A percentile compares a stretch with the other conserved stretches of the same genome.
Conservation (phyloP, 2,888 invertebrate species). For the Catotricha subobsoleta region DNA sequence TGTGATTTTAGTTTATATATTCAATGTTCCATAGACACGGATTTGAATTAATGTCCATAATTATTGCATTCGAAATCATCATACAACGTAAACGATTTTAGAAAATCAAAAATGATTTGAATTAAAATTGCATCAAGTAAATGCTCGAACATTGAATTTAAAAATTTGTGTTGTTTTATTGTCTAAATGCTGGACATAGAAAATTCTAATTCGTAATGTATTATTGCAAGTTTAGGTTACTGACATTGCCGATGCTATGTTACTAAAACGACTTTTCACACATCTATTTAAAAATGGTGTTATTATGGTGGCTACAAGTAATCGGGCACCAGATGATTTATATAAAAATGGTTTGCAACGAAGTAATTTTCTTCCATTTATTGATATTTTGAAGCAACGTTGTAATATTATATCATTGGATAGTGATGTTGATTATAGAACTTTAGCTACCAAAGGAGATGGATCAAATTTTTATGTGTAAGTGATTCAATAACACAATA, state of each 20-base stretch:
- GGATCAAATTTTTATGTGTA: conserved; percentile 69
- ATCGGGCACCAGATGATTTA: conserved; percentile 87
- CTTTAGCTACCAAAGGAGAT: conserved; percentile 42
- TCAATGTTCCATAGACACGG: no score
- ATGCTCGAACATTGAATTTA: no score
- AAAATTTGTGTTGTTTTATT: no score
- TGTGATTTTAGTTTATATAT: no score
- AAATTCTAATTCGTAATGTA: no score
- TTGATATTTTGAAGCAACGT: conserved; percentile 69
- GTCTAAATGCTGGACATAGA: no score
- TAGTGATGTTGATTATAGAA: conserved; percentile 88
- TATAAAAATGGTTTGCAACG: conserved; percentile 97
- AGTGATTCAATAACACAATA: conserved; percentile 25
- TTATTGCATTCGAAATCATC: no score
- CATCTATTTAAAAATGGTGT: conserved; percentile 82
- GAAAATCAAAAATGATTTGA: no score
- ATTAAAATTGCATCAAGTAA: no score
- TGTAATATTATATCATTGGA: conserved; percentile 65
- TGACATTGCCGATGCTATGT: conserved; percentile 99
- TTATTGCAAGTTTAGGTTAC: no score
- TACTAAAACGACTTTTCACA: conserved; percentile 86
- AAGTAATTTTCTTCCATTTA: conserved; percentile 92
- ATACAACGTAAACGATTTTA: no score
- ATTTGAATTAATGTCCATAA: no score
- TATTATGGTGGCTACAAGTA: conserved; percentile 90